Base-by-base conservation (phyloP, 2,888 invertebrate species). In the Hyposoter didymator region DNA sequence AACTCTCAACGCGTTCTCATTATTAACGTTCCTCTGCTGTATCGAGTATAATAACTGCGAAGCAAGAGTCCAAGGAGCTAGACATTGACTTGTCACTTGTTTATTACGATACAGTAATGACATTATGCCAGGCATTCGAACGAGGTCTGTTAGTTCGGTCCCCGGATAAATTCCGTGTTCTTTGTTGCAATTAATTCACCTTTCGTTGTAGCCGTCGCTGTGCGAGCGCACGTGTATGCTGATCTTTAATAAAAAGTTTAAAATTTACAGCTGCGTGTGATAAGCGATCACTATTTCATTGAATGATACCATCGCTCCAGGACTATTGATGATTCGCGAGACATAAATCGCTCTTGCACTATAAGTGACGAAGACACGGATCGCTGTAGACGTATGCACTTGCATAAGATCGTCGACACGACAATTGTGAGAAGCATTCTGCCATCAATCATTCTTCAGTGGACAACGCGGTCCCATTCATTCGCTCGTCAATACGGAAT, bases 361-460 rank as follows among this genome's bases (percentile, higher is more conserved):
- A 10, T 14, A 39, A 76, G 72, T 19, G 66, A 67, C 39, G 78
- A 73, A 78, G 32, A 69, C 12, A 72, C 28, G 73, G 19, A 52
- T 62, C 45, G 52, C 59, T 12, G 62, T 28, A 49, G 73, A 78
- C 66, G 47, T 28, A 52, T 22, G 43, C 19, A 17, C 22, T 43
- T 74, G 28, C 73, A 45, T 55, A 74, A 69, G 74, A 39, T 28
- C 59, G 72, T 64, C 17, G 66, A 73, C 62, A 39, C 70, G 52
- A 78, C 52, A 75, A 76, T 73, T 66, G 43, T 49, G 59, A 59
- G 59, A 66, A 45, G 74, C 22, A 17, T 52, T 75, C n/a, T 75
- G 35, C 86, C 86, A 89, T 89, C 88, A 88, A 89, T 90, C 87
- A 90, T 90, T 90, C 88, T 89, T 88, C 87, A 91, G 88, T 87